Percentiles rank a stretch among this genome's conserved stretches.
phyloP scores from a whole-genome alignment of 2,113 vertebrate species.

The Hippocampus mohnikei region DNA sequence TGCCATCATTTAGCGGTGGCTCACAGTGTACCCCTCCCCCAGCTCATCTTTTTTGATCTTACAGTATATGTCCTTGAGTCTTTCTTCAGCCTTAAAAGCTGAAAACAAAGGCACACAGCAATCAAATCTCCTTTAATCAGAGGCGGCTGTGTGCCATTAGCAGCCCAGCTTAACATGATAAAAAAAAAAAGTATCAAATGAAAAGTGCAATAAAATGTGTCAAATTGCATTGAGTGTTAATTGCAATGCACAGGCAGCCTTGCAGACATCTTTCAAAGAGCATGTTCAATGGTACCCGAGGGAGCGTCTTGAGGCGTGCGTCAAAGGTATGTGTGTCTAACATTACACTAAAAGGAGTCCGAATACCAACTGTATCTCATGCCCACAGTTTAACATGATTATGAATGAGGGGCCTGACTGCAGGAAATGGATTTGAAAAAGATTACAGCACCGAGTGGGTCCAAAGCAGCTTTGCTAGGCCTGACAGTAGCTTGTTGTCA shows the following conservation, averaged over 20 bases:
- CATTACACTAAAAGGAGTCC: slow-evolving; percentile 33
- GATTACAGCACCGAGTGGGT: slow-evolving; percentile 34
- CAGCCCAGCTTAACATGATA: slow-evolving; percentile 11
- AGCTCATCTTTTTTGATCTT: not conserved
- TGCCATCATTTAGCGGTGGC: slow-evolving; percentile 25
- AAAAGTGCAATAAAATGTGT: slow-evolving; percentile 19
- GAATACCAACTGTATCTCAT: slow-evolving; percentile 19
- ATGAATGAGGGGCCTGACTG: slow-evolving; percentile 18
- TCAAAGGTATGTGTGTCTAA: slow-evolving; percentile 10
- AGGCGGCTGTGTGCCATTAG: slow-evolving; percentile 31
- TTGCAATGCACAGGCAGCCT: not conserved
- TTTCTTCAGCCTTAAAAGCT: slow-evolving; percentile 29
- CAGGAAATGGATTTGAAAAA: slow-evolving; percentile 41
- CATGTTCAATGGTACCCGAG: not conserved
- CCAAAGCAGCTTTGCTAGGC: slow-evolving; percentile 44
- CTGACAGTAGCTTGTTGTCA: slow-evolving; percentile 40
- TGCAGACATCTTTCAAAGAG: not conserved
- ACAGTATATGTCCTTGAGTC: slow-evolving; percentile 18
- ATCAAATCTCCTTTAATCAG: slow-evolving; percentile 50
- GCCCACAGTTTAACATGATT: slow-evolving; percentile 45
- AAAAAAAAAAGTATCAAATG: slow-evolving; percentile 25
- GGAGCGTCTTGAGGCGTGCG: not conserved
- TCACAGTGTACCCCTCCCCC: slow-evolving; percentile 2
- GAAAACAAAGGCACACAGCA: slow-evolving; percentile 36
- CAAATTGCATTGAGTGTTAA: slow-evolving; percentile 26